Evolutionary conservation across 30 jellyfish, hydroid and myxozoan genomes (phyloP), one percentile per base, ranked within the genome.

Genomic region (Aurelia aurita): DNA sequence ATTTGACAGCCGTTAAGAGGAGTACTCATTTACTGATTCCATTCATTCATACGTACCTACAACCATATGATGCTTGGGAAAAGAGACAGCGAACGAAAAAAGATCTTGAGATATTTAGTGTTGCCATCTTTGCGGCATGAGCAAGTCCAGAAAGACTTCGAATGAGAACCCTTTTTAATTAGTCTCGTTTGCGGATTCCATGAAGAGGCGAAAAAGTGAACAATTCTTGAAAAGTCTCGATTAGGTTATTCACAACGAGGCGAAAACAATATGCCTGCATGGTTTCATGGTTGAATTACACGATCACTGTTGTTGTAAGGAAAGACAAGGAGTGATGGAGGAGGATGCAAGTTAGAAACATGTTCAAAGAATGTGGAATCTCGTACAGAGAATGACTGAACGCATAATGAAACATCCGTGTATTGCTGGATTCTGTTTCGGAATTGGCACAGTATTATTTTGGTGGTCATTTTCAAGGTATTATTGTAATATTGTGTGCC

Each of bases 321-420:
- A 18, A 61, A 61, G 51, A 39, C 51, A 39, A 0, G 18, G 51
- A 39, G n/a, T 8, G 16, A 6, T 39, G 51, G 15, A 0, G 51
- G 13, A 39, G 1, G 51, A 39, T 39, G 51, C 51, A 39, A 39
- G 51, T 39, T 39, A 39, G 47, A 4, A 74, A 20, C 47, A 74
- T 57, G 86, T 8, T 55, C 51, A 39, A 39, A 39, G 51, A 39
- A 39, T 39, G 51, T 39, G 51, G 51, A 39, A 39, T 39, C 51
- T 39, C 51, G 13, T 15, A 39, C 51, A 26, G 23, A 74, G 75
- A 74, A 18, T 25, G 3, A 8, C 35, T 0, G 21, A 27, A 19
- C 29, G 75, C 86, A 79, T 79, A 13, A 79, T 79, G 90, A 63
- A 67, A 60, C 90, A 79, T 62, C 90, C 90, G 1, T 64, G 73